Evolutionary conservation across 2,113 vertebrate genomes (phyloP), one percentile per base, ranked within the genome.

Genomic region (Chlamydotis undulata): DNA sequence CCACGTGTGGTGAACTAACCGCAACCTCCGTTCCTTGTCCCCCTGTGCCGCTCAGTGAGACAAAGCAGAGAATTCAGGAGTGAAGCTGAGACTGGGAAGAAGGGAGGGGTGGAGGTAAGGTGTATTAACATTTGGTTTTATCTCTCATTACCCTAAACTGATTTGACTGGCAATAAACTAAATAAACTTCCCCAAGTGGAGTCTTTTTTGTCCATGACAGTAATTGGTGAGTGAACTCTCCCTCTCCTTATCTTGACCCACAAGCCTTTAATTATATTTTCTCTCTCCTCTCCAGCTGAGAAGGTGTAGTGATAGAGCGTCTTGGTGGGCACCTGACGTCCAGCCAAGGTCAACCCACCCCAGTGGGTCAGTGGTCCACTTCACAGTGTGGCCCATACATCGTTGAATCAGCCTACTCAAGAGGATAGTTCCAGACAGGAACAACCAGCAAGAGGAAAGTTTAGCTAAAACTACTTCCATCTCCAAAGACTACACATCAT

Each of bases 401-500:
- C 9, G 3, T 8, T n/a, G 14, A 83, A 10, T 60, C 28, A 37
- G 11, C 3, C 11, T 14, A 82, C 21, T 14, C 64, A 56, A 78
- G 35, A 60, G 18, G 29, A 33, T 8, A 41, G 39, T 47, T 43
- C 16, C 12, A n/a, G 31, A 14, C 14, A 90, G 26, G 7, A 9
- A n/a, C 41, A 78, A n/a, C 14, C 19, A 65, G 50, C 15, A 49
- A 39, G 22, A 81, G 18, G 25, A 80, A 83, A 14, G 9, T 50
- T 39, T 37, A 29, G 12, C 26, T 81, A 64, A 77, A 81, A 6
- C 33, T 78, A 12, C 21, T 89, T 89, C 29, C 26, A 57, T 8
- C 33, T 75, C 74, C 56, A 85, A 55, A 88, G 43, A 28, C 9
- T 39, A 33, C 0, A 2, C 6, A 26, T 26, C 0, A 0, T 49